Base-by-base conservation (phyloP, 2,797 vertebrate genomes). In the Sebastiscus albofasciatus region DNA sequence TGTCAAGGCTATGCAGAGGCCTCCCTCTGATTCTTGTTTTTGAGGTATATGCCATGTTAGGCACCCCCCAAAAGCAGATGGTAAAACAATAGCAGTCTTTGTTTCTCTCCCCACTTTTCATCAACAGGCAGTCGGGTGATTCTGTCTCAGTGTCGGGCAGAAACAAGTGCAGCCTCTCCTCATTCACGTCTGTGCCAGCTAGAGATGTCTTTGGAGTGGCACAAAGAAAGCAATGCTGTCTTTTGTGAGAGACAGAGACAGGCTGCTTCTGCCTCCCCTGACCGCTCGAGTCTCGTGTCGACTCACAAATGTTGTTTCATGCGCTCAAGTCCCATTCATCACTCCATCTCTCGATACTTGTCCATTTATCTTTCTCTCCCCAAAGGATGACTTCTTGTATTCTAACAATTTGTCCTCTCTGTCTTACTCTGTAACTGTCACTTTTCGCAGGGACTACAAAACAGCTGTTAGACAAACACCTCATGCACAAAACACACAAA, bases 21-120 rank as follows among this genome's bases (percentile, higher is more conserved):
- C 84, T 83, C 89, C 65, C 77, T 58, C 68, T 2, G 13, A 26
- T 68, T 87, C 85, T 93, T 86, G 85, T 92, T 88, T 90, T 85
- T 81, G 80, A 90, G 88, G 87, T 91, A 75, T 75, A 85, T 67
- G 81, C 76, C 69, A 79, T 87, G 87, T 90, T 86, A 60, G 72
- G 33, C 72, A 36, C 18, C 59, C 26, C 55, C 70, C 34, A 34
- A 42, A 34, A 87, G 84, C 83, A 80, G 86, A 89, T 79, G 52
- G 77, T 79, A 75, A 92, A 92, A 95, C 92, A 95, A 93, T 86
- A 89, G 46, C 42, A 5, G 9, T 55, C 92, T 93, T 92, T 94
- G 92, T 95, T 42, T 79, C 59, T 72, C 81, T 46, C 60, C 64
- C 69, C 77, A 84, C 86, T 89, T 85, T 88, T 81, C 89, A 89